Percentiles rank a stretch among this genome's conserved stretches.
phyloP scores from a whole-genome alignment of 2,797 vertebrate species.

The Uromys caudimaculatus region DNA sequence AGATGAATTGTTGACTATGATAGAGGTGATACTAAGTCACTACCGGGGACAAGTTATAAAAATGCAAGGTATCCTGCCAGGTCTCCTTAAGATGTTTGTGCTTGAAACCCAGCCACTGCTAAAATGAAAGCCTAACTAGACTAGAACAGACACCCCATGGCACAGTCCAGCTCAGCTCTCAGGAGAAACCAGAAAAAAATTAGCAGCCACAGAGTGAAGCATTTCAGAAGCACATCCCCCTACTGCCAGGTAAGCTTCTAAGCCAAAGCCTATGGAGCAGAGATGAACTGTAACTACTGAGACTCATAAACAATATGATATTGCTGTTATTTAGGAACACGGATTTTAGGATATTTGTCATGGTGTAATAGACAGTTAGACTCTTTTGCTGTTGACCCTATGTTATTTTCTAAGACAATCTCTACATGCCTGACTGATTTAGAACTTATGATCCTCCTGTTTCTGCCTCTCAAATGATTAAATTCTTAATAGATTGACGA shows the following conservation, averaged over 20 bases:
- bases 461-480: neutral
- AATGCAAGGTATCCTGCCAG: neutral
- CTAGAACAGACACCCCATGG: neutral
- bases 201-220: neutral
- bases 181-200: neutral
- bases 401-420: neutral
- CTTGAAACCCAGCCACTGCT: neutral
- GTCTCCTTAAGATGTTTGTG: neutral
- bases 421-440: neutral
- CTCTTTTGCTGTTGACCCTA: neutral
- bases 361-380: neutral
- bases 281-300: constrained; percentile 3
- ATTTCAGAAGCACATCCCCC: neutral
- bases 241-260: neutral
- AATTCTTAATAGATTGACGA: neutral
- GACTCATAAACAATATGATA: neutral
- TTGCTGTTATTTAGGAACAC: neutral
- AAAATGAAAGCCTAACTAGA: neutral
- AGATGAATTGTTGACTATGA: neutral
- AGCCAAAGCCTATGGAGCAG: neutral
- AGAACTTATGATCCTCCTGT: neutral
- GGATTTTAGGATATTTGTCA: constrained; percentile 2
- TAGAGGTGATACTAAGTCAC: neutral
- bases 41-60: neutral
- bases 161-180: neutral